Evolutionary conservation across 53 echinoderm and acorn worm genomes (phyloP).

Genomic region (Temnopleurus reevesii): DNA sequence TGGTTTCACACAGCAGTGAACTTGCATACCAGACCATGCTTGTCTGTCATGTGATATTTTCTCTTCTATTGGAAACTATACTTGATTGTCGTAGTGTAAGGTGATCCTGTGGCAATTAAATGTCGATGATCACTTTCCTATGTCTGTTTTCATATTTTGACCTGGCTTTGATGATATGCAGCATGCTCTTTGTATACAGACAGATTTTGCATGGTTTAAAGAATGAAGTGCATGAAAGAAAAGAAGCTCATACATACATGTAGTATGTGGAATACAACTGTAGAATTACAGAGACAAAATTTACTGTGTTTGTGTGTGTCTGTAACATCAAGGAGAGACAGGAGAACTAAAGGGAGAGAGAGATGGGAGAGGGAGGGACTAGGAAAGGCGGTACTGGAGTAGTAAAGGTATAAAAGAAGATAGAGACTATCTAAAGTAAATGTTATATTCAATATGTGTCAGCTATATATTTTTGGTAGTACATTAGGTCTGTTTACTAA

Average conservation of each 20-base stretch:
- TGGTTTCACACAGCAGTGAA: neutral
- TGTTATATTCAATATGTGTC: no score
- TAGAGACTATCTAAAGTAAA: no score
- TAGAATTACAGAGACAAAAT: no score
- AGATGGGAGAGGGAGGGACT: neutral
- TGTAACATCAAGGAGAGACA: neutral
- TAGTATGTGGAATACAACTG: no score
- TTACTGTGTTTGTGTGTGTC: no score
- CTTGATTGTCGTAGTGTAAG: neutral
- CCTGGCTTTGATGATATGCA: neutral
- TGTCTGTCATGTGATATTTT: neutral
- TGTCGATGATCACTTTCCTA: neutral
- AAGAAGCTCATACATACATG: no score
- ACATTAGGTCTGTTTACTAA: no score
- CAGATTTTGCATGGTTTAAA: no score
- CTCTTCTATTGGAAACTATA: conserved; percentile 1
- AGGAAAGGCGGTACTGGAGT: neutral
- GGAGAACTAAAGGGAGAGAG: neutral
- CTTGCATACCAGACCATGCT: neutral
- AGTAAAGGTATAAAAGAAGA: neutral
- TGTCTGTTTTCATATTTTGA: neutral
- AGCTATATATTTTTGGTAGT: no score
- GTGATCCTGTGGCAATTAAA: neutral
- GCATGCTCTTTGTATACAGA: neutral
- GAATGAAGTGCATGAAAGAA: no score